phyloP scores from a whole-genome alignment of 1,140 invertebrate species.

The Teleopsis dalmanni region DNA sequence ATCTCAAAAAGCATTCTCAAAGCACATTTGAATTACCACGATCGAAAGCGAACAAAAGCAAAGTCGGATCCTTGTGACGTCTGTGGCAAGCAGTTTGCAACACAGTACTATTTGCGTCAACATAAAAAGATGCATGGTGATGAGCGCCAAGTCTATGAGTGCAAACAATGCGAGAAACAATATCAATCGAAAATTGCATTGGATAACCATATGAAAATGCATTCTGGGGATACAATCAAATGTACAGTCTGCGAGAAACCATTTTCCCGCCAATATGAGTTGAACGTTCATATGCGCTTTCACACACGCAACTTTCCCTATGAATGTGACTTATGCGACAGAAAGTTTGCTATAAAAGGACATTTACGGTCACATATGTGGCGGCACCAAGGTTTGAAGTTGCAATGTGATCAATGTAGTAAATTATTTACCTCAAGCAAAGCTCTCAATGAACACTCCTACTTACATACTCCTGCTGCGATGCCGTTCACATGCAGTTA shows the following conservation, averaged over 20 bases:
- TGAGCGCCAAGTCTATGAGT: slow-evolving; percentile 1
- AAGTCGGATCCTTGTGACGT: slow-evolving; percentile 11
- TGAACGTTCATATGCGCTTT: slow-evolving; percentile 14
- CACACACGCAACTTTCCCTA: slow-evolving; percentile 11
- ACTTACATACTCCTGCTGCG: slow-evolving; percentile 4
- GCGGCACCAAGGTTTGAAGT: slow-evolving; percentile 9
- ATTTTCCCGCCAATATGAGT: slow-evolving; percentile 11
- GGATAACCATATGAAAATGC: slow-evolving; percentile 7
- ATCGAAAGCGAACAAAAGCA: background rate
- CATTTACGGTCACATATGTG: slow-evolving; percentile 12
- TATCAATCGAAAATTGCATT: slow-evolving; percentile 8
- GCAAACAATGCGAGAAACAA: slow-evolving; percentile 9
- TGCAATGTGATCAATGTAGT: slow-evolving; percentile 14
- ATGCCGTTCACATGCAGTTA: slow-evolving; percentile 11
- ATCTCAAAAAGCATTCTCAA: background rate
- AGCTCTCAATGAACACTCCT: slow-evolving; percentile 12
- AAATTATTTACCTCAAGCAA: slow-evolving; percentile 11
- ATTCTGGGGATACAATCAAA: slow-evolving; percentile 10
- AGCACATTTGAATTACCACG: slow-evolving; percentile 11
- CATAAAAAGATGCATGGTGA: slow-evolving; percentile 6
- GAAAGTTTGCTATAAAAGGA: slow-evolving; percentile 13
- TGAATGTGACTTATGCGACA: slow-evolving; percentile 9
- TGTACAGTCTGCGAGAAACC: slow-evolving; percentile 4
- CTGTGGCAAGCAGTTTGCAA: slow-evolving; percentile 10
- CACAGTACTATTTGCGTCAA: slow-evolving; percentile 6